Conservation (phyloP, 2,888 invertebrate genomes). For the Germaria angustata region DNA sequence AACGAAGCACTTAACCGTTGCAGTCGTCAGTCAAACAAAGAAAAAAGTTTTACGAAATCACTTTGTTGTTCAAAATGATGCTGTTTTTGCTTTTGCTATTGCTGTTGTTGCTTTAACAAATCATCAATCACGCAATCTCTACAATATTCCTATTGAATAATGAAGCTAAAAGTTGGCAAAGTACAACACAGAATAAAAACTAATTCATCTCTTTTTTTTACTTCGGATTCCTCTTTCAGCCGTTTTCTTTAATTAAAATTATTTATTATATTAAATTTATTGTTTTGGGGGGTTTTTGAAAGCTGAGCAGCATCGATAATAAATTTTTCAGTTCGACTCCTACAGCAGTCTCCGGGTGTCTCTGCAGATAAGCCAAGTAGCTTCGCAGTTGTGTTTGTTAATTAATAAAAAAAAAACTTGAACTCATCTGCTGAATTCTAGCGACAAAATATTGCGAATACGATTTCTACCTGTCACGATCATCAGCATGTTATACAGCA, state of each 20-base stretch:
- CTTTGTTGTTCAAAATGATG: background rate
- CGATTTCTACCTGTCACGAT: no score
- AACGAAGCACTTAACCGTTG: constrained; percentile 24
- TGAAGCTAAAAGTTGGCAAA: constrained; percentile 34
- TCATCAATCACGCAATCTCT: constrained; percentile 59
- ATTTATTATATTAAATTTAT: no score
- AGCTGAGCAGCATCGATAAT: no score
- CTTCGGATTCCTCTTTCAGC: background rate
- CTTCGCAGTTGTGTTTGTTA: no score
- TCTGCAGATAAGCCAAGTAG: no score
- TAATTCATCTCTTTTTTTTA: constrained; percentile 20
- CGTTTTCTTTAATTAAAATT: constrained; percentile 34
- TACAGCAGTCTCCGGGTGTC: no score
- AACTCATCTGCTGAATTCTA: no score
- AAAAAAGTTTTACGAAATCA: constrained; percentile 6
- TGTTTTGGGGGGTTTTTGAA: no score
- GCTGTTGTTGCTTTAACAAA: constrained; percentile 39
- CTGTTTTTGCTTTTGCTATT: constrained; percentile 3
- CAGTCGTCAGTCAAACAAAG: constrained; percentile 5
- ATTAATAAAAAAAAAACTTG: no score
- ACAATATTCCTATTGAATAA: constrained; percentile 38
- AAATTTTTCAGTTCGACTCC: no score
- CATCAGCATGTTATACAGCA: no score
- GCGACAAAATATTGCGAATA: no score
- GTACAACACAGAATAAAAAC: background rate